These are phyloP conservation scores for Nothocercus nigrocapillus DNA, from an alignment of 2,113 vertebrate species.

Conservation along the genomic window DNA sequence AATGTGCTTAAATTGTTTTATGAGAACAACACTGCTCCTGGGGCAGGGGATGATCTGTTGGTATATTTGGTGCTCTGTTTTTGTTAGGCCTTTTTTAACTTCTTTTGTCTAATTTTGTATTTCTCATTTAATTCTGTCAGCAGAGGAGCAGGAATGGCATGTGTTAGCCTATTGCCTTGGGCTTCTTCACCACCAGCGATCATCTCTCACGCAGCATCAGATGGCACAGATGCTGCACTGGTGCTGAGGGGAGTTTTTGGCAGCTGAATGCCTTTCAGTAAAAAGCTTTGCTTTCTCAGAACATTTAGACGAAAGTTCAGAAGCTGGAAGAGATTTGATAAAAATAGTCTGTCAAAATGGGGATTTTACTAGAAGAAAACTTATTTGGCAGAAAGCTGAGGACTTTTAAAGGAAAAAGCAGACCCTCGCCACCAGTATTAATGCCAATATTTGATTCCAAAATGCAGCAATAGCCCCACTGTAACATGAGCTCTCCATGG, in stretches of 20 bases:
- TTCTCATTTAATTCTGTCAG: not conserved
- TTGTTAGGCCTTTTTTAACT: not conserved
- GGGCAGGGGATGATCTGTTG: not conserved
- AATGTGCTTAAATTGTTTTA: not conserved
- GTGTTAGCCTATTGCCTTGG: not conserved
- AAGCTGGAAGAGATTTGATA: not conserved
- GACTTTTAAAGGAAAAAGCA: not conserved
- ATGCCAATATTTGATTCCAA: not conserved
- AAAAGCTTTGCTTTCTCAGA: not conserved
- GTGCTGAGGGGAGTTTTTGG: not conserved
- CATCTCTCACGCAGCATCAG: not conserved
- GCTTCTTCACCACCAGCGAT: not conserved
- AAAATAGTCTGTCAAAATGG: not conserved
- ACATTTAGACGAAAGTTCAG: not conserved
- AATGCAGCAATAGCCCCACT: not conserved
- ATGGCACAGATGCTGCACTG: accelerated
- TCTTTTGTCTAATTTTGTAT: not conserved
- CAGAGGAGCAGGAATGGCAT: accelerated
- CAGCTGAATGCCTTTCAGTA: not conserved
- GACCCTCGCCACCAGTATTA: not conserved
- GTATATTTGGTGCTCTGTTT: not conserved
- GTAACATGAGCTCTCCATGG: not conserved
- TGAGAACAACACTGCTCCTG: not conserved
- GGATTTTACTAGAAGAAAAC: not conserved
- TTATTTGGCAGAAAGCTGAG: not conserved